A percentile compares a stretch with the other conserved stretches of the same genome.
Evolutionary conservation across 2,797 vertebrate species (phyloP).

Genomic region (Potorous gilbertii): DNA sequence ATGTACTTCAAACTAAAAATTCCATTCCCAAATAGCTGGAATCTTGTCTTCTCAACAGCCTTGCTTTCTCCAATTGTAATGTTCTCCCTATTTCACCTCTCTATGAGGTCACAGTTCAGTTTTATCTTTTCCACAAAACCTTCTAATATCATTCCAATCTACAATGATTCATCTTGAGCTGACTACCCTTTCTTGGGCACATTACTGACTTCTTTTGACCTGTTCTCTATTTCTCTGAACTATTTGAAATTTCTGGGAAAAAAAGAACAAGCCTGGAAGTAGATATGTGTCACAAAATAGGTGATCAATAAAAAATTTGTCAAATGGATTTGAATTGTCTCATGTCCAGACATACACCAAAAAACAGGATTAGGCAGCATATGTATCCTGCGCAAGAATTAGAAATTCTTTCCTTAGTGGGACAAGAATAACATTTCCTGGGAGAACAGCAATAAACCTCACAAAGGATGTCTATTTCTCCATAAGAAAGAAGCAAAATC

Average conservation of each 20-base stretch:
- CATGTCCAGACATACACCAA: not conserved
- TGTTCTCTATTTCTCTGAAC: not conserved
- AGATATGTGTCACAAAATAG: not conserved
- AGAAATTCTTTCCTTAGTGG: not conserved
- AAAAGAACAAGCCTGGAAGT: not conserved
- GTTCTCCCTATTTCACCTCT: not conserved
- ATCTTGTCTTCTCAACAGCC: not conserved
- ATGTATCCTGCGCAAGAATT: not conserved
- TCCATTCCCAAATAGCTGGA: not conserved
- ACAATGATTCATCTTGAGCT: not conserved
- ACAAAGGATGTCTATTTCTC: not conserved
- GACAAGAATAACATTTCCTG: not conserved
- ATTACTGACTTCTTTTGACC: not conserved
- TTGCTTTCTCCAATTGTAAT: not conserved
- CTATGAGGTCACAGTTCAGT: not conserved
- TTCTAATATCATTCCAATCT: not conserved
- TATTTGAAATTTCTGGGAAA: not conserved
- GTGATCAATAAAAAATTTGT: not conserved
- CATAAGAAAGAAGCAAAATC: conserved; percentile 4
- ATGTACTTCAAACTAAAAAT: not conserved
- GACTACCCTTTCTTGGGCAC: not conserved
- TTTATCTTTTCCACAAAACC: not conserved
- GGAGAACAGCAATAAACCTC: not conserved
- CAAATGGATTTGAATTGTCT: not conserved
- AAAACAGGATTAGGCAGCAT: not conserved